Conservation (phyloP, 2,113 vertebrate genomes). For the Poeciliopsis prolifica region DNA sequence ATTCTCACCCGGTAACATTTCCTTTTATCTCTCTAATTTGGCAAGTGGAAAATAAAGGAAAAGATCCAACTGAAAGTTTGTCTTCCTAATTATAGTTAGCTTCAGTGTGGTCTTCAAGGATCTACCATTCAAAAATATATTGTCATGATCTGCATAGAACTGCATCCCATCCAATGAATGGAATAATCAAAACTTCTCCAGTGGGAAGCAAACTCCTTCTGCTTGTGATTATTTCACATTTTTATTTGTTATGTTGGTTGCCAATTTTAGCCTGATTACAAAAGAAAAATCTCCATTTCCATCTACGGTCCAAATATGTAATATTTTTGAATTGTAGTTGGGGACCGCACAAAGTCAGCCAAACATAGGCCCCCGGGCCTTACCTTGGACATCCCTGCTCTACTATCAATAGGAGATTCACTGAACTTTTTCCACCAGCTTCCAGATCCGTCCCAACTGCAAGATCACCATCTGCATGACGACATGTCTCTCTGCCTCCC, state of each 20-base stretch:
- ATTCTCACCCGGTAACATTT: constrained; percentile 18
- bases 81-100: neutral
- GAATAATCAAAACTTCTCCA: too few species aligned
- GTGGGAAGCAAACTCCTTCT: too few species aligned
- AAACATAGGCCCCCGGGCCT: too few species aligned
- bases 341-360: too few species aligned
- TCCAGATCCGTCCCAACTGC: constrained; percentile 25
- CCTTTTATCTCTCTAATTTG: constrained; percentile 21
- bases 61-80: neutral
- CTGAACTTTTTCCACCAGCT: constrained; percentile 21
- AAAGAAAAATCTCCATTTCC: too few species aligned
- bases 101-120: too few species aligned
- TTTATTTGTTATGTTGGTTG: too few species aligned
- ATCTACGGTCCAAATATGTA: too few species aligned
- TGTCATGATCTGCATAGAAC: neutral
- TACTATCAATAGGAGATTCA: constrained; percentile 1
- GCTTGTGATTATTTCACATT: too few species aligned
- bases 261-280: too few species aligned
- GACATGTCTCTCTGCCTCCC: constrained; percentile 38
- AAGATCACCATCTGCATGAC: constrained; percentile 23
- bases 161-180: too few species aligned
- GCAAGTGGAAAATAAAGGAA: constrained; percentile 6
- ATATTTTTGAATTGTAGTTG: too few species aligned
- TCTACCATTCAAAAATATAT: neutral
- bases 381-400: neutral